These are phyloP conservation scores for Acronicta alni DNA, from an alignment of 2,888 invertebrate species.

Conservation along the genomic window DNA sequence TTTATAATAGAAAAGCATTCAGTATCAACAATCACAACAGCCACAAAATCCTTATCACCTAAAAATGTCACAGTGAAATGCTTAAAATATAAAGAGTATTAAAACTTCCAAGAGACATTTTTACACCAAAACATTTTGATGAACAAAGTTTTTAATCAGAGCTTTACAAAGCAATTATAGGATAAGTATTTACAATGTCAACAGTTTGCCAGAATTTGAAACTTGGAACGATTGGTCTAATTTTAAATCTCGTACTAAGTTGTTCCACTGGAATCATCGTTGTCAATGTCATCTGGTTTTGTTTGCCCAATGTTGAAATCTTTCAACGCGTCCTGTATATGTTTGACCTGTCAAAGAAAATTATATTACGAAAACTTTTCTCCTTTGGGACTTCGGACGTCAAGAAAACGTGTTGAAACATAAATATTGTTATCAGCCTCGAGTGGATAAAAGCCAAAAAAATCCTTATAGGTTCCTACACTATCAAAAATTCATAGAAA, in stretches of 20 bases:
- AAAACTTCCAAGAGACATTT: conserved; percentile 62
- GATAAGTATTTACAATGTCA: conserved; percentile 57
- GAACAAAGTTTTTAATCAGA: conserved; percentile 69
- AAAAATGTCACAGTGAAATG: conserved; percentile 41
- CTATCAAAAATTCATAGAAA: conserved; percentile 52
- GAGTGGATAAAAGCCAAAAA: conserved; percentile 9
- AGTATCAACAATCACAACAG: conserved; percentile 39
- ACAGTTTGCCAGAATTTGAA: conserved; percentile 34
- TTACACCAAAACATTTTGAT: conserved; percentile 66
- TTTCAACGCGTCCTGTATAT: conserved; percentile 91
- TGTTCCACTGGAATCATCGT: conserved; percentile 71
- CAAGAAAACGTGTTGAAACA: conserved; percentile 10
- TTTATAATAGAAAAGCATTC: conserved; percentile 45
- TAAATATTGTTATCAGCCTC: conserved; percentile 4
- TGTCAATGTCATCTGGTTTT: conserved; percentile 70
- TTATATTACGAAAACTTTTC: conserved; percentile 34
- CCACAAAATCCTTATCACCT: conserved; percentile 38
- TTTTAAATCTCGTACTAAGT: conserved; percentile 68
- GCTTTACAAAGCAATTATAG: conserved; percentile 66
- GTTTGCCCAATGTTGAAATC: conserved; percentile 90
- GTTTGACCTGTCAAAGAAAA: conserved; percentile 84
- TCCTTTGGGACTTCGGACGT: conserved; percentile 1
- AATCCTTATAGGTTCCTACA: conserved; percentile 13
- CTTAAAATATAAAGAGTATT: conserved; percentile 55
- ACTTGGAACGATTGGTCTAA: conserved; percentile 53